Percentiles rank a stretch among this genome's conserved stretches.
Conservation (phyloP, 2,888 invertebrate species). For the Pyrochroa serraticornis region DNA sequence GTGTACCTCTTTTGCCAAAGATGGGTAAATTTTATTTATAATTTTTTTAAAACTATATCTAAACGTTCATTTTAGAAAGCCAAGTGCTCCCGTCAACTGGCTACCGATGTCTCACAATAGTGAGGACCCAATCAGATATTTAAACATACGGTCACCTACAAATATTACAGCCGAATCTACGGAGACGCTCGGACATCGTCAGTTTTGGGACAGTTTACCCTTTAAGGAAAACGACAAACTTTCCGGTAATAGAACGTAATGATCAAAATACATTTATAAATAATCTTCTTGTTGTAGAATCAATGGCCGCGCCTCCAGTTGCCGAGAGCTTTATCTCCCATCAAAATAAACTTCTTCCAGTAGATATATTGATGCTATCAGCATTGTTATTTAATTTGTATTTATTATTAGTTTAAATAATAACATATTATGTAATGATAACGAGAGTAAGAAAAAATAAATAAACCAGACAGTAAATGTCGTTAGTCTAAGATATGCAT, state of each 20-base stretch:
- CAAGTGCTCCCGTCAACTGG: constrained; percentile 55
- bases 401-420: too few relatives aligned
- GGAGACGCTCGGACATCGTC: not conserved
- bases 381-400: too few relatives aligned
- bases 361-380: too few relatives aligned
- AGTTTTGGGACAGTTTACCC: constrained; percentile 15
- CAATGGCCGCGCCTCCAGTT: too few relatives aligned
- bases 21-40: constrained; percentile 59
- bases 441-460: too few relatives aligned
- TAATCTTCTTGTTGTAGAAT: too few relatives aligned
- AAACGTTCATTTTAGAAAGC: constrained; percentile 21
- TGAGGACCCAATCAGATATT: not conserved
- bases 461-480: too few relatives aligned
- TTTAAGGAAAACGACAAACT: constrained; percentile 15
- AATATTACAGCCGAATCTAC: not conserved
- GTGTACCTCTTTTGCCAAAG: constrained; percentile 60
- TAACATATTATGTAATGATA: too few relatives aligned
- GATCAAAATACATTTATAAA: too few relatives aligned
- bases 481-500: too few relatives aligned
- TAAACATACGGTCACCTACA: constrained; percentile 2
- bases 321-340: too few relatives aligned
- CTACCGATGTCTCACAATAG: not conserved
- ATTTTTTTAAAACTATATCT: not conserved
- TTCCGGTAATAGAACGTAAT: not conserved
- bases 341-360: too few relatives aligned